Base-by-base conservation (phyloP, 1,140 invertebrate species). In the Trigoniulus corallinus region DNA sequence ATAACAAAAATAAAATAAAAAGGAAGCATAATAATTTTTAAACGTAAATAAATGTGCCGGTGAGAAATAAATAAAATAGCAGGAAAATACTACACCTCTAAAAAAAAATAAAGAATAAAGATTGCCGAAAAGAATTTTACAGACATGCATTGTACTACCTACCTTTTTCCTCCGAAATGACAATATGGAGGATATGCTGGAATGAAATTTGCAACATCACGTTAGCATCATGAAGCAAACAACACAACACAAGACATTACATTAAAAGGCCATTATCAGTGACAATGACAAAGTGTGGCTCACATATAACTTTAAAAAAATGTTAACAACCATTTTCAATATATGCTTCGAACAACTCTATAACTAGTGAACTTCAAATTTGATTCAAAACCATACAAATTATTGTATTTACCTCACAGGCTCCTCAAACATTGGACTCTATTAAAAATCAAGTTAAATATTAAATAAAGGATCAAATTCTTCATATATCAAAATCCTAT, bases 121-220 rank as follows among this genome's bases (percentile, higher is more conserved):
- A 4, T 12, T 18, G 21, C 41, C 4, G 18, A 15, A 4, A 4
- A 22, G 4, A 47, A 47, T 47, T 4, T 10, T 24, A 4, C 3
- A 21, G 4, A 24, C 3, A 7, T 23, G 4, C 15, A 34, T 15
- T 7, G 7, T 34, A 34, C 29, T 22, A 50, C 48, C 39, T 4
- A 50, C 48, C 48, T 50, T 48, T 34, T 29, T 18, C 25, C 23
- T 10, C 2, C 48, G 34, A 24, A 50, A 50, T 46, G 48, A 50
- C 39, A 50, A 20, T 21, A 50, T 43, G 10, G 48, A 50, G 7
- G 48, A 50, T 7, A 50, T 44, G 21, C 48, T 50, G 34, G 18
- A 49, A 49, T 13, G 37, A 39, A 18, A 39, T 13, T 13, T 13
- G 37, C 37, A 39, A 39, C 12, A 18, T 18, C 37, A 39, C 37